Evolutionary conservation across 1,140 invertebrate species (phyloP), one percentile per base, ranked within the genome.

Genomic region (Rhagoletis zephyria): DNA sequence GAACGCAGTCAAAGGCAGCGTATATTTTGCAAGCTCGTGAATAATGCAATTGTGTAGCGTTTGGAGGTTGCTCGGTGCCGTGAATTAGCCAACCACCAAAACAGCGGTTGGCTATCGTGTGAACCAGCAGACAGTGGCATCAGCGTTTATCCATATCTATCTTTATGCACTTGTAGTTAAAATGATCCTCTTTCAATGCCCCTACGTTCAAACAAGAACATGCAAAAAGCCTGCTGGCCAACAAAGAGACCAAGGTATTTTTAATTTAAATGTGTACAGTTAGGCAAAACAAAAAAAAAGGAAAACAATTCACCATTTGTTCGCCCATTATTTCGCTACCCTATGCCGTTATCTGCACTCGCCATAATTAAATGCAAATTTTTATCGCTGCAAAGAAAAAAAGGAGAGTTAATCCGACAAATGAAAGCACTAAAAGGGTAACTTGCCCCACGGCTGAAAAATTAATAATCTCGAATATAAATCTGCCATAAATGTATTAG

Each of bases 181-280:
- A 30, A 30, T 30, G 30, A 7, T 56, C 51, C 51, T 56, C 5
- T 7, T 56, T 56, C 5, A 56, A 56, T 56, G 30, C 51, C 51
- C 51, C 10, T 56, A 5, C 51, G 10, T 56, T 56, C 51, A 56
- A 56, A 56, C 10, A 56, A 56, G 51, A 5, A 56, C 5, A 56
- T 56, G 51, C 51, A 7, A 5, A 56, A 5, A 56, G 51, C 0
- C 51, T 56, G 12, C 2, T 16, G 30, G 19, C 19, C 42, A 74
- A 74, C 67, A 48, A 48, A 74, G 40, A 40, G 67, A 42, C 67
- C 67, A 74, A 74, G 67, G 67, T 48, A 14, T 74, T 42, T 16
- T 40, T 45, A 48, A 74, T 74, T 74, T 74, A 74, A 67, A 74
- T 48, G 10, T 14, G 45, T 48, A 42, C 16, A n/a, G n/a, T 40